Percentiles rank a stretch among this genome's conserved stretches.
These are phyloP conservation scores for Pinna nobilis DNA, from an alignment of 1,140 invertebrate genomes.

Conservation along the genomic window DNA sequence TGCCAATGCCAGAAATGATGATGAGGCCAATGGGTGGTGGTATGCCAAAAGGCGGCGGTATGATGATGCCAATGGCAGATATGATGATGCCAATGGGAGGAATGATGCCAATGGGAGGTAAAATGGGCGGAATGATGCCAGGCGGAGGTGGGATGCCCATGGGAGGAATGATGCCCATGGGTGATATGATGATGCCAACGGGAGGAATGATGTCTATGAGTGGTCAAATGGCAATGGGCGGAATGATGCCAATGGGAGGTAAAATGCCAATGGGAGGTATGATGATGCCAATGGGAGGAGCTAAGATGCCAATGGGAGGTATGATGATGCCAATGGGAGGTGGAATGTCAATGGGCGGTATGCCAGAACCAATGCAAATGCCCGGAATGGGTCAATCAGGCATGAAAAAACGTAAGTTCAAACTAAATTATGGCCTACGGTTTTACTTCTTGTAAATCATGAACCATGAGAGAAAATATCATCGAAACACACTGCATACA, in stretches of 20 bases:
- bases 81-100: slow-evolving; percentile 3
- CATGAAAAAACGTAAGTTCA: no score
- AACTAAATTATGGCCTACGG: no score
- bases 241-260: slow-evolving; percentile 27
- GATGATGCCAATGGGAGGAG: slow-evolving; percentile 27
- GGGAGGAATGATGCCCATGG: no score
- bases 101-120: not conserved
- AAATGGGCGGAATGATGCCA: slow-evolving; percentile 7
- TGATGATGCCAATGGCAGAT: not conserved
- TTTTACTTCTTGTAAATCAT: no score
- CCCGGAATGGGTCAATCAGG: no score
- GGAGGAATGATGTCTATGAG: no score
- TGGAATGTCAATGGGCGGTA: slow-evolving; percentile 27
- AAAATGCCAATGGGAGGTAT: slow-evolving; percentile 5
- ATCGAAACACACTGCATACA: no score
- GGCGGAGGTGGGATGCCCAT: not conserved
- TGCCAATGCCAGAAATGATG: slow-evolving; percentile 5
- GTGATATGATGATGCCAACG: no score
- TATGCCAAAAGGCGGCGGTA: not conserved
- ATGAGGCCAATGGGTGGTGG: slow-evolving; percentile 1
- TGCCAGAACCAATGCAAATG: slow-evolving; percentile 13
- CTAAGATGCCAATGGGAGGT: slow-evolving; percentile 4
- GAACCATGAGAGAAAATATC: no score
- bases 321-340: slow-evolving; percentile 24
- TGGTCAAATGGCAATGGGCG: slow-evolving; percentile 33